Evolutionary conservation across 2,888 invertebrate genomes (phyloP).

Genomic region (Amorpha juglandis): DNA sequence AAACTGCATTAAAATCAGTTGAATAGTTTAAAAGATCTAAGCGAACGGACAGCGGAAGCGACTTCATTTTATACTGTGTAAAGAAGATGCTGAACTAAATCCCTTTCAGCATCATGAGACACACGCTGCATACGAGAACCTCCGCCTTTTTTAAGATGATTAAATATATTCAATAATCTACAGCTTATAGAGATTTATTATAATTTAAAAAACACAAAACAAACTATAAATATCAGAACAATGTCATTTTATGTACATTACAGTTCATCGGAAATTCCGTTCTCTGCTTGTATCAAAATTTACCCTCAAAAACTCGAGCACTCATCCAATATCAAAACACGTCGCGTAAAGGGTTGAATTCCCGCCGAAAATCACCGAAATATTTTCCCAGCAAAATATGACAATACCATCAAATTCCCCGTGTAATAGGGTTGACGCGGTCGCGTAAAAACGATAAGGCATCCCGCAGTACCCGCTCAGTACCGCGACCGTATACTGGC

Average conservation of each 20-base stretch:
- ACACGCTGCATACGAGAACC: too few species aligned
- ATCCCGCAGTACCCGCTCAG: constrained; percentile 17
- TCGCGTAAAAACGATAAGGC: constrained; percentile 41
- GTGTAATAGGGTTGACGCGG: constrained; percentile 32
- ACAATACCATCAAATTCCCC: constrained; percentile 39
- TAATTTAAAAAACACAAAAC: neutral
- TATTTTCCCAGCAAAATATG: constrained; percentile 39
- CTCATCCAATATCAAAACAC: constrained; percentile 11
- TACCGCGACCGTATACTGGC: constrained; percentile 10
- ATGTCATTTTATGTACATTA: too few species aligned
- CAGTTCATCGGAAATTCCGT: neutral
- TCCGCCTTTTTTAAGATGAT: too few species aligned
- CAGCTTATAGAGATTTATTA: too few species aligned
- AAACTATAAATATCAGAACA: neutral
- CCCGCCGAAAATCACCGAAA: constrained; percentile 28
- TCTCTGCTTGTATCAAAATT: neutral
- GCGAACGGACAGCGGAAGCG: too few species aligned
- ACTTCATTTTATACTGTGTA: too few species aligned
- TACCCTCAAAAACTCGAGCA: neutral
- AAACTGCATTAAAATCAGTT: too few species aligned
- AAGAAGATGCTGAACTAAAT: too few species aligned
- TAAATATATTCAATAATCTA: too few species aligned
- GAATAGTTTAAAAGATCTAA: too few species aligned
- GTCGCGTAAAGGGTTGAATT: neutral
- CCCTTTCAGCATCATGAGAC: too few species aligned